These are phyloP conservation scores for Apaloderma vittatum DNA, from an alignment of 2,113 vertebrate genomes.

Conservation along the genomic window DNA sequence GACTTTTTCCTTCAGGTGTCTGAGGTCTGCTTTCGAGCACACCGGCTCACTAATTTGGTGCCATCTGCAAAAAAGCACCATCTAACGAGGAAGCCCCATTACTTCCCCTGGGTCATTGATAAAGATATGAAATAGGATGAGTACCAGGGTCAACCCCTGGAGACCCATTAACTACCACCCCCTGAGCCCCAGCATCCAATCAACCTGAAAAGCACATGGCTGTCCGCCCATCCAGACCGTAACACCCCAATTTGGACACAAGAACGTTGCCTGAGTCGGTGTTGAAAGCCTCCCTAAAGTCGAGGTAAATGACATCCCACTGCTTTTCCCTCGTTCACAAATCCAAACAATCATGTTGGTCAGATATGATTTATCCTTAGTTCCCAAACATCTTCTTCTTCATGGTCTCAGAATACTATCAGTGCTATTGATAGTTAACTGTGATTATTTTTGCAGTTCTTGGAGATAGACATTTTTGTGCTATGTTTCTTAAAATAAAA, in stretches of 20 bases:
- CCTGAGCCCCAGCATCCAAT: background rate
- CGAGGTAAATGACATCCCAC: background rate
- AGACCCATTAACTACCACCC: background rate
- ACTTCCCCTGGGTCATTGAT: background rate
- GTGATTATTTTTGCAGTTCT: background rate
- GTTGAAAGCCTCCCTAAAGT: background rate
- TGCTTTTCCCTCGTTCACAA: background rate
- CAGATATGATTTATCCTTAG: background rate
- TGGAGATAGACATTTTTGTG: background rate
- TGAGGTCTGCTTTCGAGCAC: background rate
- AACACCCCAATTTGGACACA: background rate
- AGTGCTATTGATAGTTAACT: background rate
- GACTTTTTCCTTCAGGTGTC: background rate
- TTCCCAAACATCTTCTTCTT: background rate
- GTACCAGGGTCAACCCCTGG: background rate
- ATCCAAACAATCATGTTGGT: background rate
- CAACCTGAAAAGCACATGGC: background rate
- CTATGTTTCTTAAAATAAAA: background rate
- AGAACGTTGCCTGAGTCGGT: background rate
- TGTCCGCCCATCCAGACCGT: background rate
- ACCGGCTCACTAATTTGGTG: background rate
- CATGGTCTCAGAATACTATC: background rate
- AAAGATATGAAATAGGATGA: background rate
- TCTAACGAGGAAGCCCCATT: background rate
- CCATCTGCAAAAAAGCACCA: background rate